Evolutionary conservation across 2,797 vertebrate species (phyloP).

Genomic region (Sebastes alutus): DNA sequence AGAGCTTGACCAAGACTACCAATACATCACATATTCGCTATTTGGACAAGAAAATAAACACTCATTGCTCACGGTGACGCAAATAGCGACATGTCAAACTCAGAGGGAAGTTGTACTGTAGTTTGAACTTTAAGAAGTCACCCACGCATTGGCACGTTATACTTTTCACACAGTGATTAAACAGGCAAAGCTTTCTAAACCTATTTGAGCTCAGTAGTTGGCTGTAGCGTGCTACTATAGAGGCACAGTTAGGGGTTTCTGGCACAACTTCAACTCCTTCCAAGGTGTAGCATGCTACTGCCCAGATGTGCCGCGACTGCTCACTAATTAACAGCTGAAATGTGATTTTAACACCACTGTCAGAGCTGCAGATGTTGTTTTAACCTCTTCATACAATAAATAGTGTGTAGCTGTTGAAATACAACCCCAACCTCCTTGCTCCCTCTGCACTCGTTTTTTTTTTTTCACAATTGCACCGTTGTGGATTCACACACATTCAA

Average conservation of each 20-base stretch:
- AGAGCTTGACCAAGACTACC: constrained; percentile 7
- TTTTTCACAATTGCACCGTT: not conserved
- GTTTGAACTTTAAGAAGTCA: constrained; percentile 45
- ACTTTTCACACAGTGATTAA: constrained; percentile 48
- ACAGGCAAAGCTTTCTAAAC: constrained; percentile 13
- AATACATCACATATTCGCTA: not conserved
- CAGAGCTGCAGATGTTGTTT: constrained; percentile 37
- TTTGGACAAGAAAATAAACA: constrained; percentile 34
- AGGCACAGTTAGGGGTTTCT: too few species aligned
- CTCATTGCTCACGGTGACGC: constrained; percentile 8
- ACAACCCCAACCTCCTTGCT: not conserved
- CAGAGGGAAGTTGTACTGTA: constrained; percentile 21
- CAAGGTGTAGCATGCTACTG: not conserved
- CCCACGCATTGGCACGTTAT: constrained; percentile 29
- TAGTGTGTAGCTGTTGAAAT: constrained; percentile 15
- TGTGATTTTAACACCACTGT: constrained; percentile 23
- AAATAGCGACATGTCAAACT: constrained; percentile 36
- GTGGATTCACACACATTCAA: constrained; percentile 22
- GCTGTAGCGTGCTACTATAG: not conserved
- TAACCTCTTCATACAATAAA: constrained; percentile 25
- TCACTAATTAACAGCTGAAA: constrained; percentile 42
- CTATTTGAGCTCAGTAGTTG: constrained; percentile 24
- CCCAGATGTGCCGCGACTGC: constrained; percentile 35
- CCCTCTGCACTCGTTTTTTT: not conserved
- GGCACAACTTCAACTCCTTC: not conserved